Conservation (phyloP, 2,113 vertebrate genomes). For the Physeter macrocephalus region DNA sequence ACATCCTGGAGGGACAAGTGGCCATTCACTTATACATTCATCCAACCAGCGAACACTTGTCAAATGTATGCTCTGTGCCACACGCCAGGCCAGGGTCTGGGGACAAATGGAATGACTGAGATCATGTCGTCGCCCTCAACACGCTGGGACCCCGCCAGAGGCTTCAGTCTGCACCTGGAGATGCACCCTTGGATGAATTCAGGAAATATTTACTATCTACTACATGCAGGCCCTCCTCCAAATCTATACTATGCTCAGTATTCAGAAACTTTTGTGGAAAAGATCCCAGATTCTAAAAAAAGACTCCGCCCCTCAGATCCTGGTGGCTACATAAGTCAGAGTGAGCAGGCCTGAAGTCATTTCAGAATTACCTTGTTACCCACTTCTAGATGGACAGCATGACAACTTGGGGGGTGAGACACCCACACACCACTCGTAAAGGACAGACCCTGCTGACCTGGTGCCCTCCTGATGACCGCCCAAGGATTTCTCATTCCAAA, state of each 20-base stretch:
- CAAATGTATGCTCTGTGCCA: not conserved
- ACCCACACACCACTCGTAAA: not conserved
- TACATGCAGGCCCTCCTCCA: not conserved
- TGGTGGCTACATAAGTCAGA: not conserved
- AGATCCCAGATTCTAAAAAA: not conserved
- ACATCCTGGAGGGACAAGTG: not conserved
- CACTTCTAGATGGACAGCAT: not conserved
- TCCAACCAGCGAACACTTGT: too few species aligned
- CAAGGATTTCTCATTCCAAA: not conserved
- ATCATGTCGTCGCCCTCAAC: not conserved
- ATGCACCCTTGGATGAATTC: not conserved
- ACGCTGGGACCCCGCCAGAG: not conserved
- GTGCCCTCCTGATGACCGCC: not conserved
- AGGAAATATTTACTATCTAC: not conserved
- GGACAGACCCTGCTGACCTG: not conserved
- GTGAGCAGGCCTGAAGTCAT: not conserved
- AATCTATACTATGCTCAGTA: not conserved
- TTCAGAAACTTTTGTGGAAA: not conserved
- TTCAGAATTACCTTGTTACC: not conserved
- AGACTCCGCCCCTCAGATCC: not conserved
- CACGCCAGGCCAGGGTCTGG: not conserved
- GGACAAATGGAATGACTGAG: not conserved
- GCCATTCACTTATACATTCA: not conserved
- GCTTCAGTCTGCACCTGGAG: not conserved
- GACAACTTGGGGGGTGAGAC: not conserved